Percentiles rank a stretch among this genome's conserved stretches.
These are phyloP conservation scores for Arenaria interpres DNA, from an alignment of 2,113 vertebrate species.

Conservation along the genomic window DNA sequence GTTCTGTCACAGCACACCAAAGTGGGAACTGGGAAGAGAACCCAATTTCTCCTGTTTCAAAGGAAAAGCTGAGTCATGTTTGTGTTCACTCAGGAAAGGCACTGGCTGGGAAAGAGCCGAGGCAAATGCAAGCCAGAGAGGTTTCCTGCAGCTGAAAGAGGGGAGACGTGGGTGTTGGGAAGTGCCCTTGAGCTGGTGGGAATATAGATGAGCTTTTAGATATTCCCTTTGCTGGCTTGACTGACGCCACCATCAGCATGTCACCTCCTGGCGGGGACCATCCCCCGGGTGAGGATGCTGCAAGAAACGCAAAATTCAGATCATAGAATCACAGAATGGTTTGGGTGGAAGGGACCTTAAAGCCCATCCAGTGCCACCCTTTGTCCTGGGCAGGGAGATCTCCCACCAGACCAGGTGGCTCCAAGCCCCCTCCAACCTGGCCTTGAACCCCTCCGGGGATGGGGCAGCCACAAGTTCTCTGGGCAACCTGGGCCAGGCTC, in stretches of 20 bases:
- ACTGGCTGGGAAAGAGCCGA: not conserved
- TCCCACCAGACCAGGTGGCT: too few species aligned
- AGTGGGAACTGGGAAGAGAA: not conserved
- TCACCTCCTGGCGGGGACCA: not conserved
- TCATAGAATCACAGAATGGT: too few species aligned
- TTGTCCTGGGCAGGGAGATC: too few species aligned
- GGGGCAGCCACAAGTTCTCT: too few species aligned
- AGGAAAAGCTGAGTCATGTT: constrained; percentile 44
- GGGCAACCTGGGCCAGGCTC: too few species aligned
- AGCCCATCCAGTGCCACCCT: too few species aligned
- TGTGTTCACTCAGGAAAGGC: constrained; percentile 4
- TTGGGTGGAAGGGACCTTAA: too few species aligned
- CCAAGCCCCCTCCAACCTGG: too few species aligned
- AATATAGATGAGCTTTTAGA: not conserved
- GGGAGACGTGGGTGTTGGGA: not conserved
- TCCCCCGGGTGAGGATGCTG: not conserved
- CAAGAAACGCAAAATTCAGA: not conserved
- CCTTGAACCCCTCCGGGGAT: too few species aligned
- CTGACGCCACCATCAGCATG: not conserved
- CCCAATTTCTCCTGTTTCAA: constrained; percentile 8
- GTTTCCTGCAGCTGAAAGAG: constrained; percentile 3
- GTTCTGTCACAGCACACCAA: not conserved
- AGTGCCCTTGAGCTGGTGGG: not conserved
- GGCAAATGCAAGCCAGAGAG: not conserved
- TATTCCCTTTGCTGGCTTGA: not conserved